A percentile compares a stretch with the other conserved stretches of the same genome.
phyloP scores from a whole-genome alignment of 2,113 vertebrate species.

The Pterophyllum scalare region DNA sequence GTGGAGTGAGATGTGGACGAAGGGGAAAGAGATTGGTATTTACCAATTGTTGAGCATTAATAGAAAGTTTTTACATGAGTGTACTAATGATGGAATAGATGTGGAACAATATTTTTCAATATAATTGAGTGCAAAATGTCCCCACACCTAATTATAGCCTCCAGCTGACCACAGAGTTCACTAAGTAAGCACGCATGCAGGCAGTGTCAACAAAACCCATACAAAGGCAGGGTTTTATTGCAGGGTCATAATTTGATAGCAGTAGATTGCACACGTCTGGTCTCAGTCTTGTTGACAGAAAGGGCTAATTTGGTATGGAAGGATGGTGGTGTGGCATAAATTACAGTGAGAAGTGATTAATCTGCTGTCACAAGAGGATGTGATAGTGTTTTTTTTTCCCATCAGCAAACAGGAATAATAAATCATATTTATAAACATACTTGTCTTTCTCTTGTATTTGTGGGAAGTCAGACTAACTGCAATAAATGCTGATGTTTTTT shows the following conservation, averaged over 20 bases:
- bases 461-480: background rate
- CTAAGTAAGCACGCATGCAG: background rate
- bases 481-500: background rate
- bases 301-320: background rate
- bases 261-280: background rate
- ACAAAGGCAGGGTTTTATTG: background rate
- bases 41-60: background rate
- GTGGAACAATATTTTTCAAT: background rate
- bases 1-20: background rate
- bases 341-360: background rate
- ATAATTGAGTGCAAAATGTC: too few relatives aligned
- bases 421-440: background rate
- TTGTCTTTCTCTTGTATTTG: background rate
- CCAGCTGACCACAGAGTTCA: too few relatives aligned
- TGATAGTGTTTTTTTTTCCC: accelerated
- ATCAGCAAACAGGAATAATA: background rate
- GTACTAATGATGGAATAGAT: background rate
- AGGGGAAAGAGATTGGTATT: background rate
- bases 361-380: background rate
- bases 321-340: background rate
- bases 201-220: background rate
- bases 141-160: too few relatives aligned
- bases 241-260: background rate
- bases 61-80: background rate
- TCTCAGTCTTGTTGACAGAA: background rate